Evolutionary conservation across 2,113 vertebrate species (phyloP).

Genomic region (Lethenteron reissneri): DNA sequence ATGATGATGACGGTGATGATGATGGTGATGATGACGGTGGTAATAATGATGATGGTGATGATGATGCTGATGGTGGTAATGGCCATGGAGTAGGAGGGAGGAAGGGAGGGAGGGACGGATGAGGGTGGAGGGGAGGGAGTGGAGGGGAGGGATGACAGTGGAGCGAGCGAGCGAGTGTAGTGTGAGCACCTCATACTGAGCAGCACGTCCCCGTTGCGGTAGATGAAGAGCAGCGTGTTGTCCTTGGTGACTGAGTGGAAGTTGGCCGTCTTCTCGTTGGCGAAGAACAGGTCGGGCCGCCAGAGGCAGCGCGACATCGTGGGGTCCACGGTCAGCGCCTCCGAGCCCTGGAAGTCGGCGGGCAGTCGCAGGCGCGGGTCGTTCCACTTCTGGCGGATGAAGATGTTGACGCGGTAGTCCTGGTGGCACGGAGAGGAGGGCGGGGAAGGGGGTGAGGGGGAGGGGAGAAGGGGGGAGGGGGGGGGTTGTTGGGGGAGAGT

Average conservation of each 20-base stretch:
- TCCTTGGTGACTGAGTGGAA: conserved; percentile 1
- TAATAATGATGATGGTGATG: no score
- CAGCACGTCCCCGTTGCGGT: background rate
- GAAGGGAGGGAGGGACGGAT: no score
- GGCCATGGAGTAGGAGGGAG: no score
- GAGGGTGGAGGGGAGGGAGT: no score
- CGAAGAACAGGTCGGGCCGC: background rate
- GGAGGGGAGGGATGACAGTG: no score
- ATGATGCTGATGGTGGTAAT: no score
- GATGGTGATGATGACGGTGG: no score
- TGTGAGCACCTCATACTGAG: conserved; percentile 7
- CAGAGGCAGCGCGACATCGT: background rate
- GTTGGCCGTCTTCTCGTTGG: background rate
- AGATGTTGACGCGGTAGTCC: conserved; percentile 1
- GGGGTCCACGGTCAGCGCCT: background rate
- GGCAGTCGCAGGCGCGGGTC: background rate
- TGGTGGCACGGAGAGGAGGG: background rate
- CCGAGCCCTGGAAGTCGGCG: background rate
- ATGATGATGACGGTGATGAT: no score
- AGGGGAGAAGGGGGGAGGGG: no score
- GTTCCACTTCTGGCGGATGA: background rate
- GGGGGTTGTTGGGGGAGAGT: no score
- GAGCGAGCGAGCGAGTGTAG: background rate
- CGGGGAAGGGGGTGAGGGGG: no score
- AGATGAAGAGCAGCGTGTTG: background rate